Percentiles rank a stretch among this genome's conserved stretches.
These are phyloP conservation scores for Aphrocallistes beatrix DNA, from an alignment of 37 sponge, comb jelly and placozoan species.

Conservation along the genomic window DNA sequence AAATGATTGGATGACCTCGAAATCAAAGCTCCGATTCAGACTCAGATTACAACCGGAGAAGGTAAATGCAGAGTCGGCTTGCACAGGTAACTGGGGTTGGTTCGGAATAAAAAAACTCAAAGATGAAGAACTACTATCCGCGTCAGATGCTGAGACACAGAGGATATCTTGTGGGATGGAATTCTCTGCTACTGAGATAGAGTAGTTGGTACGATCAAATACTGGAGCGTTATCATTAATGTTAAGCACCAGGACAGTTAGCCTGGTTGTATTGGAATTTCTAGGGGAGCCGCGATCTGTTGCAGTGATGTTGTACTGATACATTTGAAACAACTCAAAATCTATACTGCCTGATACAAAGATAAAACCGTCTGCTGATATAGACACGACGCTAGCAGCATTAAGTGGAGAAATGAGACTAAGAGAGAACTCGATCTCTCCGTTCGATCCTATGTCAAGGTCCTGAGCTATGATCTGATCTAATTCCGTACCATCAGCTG, in stretches of 20 bases:
- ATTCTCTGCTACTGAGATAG: conserved; percentile 30
- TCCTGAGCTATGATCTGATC: not conserved
- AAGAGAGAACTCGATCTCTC: not conserved
- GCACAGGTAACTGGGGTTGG: not conserved
- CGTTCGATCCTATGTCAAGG: not conserved
- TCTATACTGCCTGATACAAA: conserved; percentile 26
- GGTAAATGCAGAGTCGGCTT: not conserved
- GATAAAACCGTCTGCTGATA: conserved; percentile 30
- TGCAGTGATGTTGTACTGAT: conserved; percentile 32
- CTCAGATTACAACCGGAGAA: not conserved
- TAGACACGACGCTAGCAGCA: conserved; percentile 3
- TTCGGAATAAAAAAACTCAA: not conserved
- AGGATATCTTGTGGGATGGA: conserved; percentile 19
- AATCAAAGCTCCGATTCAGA: not conserved
- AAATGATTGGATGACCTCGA: not conserved
- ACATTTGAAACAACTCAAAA: conserved; percentile 24
- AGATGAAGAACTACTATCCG: conserved; percentile 23
- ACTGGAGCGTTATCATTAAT: conserved; percentile 44
- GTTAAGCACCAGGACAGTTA: conserved; percentile 38
- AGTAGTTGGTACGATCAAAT: conserved; percentile 20
- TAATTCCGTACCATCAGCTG: not conserved
- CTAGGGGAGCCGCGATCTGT: conserved; percentile 27
- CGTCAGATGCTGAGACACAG: conserved; percentile 33
- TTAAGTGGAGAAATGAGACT: not conserved
- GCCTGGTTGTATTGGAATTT: conserved; percentile 18